These are phyloP conservation scores for Aculops lycopersici DNA, from an alignment of 1,140 invertebrate genomes.

Conservation along the genomic window DNA sequence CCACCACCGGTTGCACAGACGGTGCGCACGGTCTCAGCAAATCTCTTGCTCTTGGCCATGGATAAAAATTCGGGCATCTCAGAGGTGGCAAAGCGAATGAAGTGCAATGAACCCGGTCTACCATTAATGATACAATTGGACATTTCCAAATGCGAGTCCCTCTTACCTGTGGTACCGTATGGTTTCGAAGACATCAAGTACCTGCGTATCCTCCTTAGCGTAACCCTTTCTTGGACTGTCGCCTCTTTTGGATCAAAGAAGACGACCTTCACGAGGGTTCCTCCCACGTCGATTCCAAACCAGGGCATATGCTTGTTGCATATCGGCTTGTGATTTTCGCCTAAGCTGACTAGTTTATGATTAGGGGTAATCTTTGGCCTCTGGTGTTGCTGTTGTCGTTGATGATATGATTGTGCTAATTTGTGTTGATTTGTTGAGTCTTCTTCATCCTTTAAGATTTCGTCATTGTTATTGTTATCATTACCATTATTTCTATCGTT, in stretches of 20 bases:
- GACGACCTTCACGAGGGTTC: constrained; percentile 79
- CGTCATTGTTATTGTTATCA: neutral
- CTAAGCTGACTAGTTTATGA: neutral
- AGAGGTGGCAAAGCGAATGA: constrained; percentile 80
- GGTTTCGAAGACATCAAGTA: constrained; percentile 81
- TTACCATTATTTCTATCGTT: neutral
- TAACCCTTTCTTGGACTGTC: constrained; percentile 30
- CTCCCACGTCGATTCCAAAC: constrained; percentile 99
- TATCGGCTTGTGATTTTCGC: neutral
- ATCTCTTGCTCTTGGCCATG: constrained; percentile 70
- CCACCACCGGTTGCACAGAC: constrained; percentile 94
- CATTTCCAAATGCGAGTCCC: constrained; percentile 83
- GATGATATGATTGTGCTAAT: neutral
- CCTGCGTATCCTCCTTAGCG: constrained; percentile 52
- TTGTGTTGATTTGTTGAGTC: neutral
- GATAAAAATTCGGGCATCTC: constrained; percentile 79
- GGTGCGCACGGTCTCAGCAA: constrained; percentile 65
- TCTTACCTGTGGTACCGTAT: constrained; percentile 69
- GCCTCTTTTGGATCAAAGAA: constrained; percentile 72
- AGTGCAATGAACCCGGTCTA: constrained; percentile 58
- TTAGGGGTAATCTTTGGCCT: neutral
- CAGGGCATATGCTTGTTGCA: constrained; percentile 39
- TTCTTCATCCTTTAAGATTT: neutral
- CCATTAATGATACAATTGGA: constrained; percentile 53
- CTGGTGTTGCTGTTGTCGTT: neutral